Base-by-base conservation (phyloP, 1,140 invertebrate genomes). In the Nymphalis io region DNA sequence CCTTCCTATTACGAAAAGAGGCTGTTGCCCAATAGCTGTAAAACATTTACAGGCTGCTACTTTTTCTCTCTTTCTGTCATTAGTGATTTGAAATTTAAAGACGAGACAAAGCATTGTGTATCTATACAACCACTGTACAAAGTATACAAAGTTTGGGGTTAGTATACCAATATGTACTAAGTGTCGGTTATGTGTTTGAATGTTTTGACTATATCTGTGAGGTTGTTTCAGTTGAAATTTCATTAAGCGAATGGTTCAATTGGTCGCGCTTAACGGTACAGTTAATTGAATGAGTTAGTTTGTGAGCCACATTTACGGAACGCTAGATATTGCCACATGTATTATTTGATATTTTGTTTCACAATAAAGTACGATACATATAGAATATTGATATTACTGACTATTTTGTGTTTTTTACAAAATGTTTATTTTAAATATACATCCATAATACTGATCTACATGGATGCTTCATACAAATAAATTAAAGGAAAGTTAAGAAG, bases 231-330 rank as follows among this genome's bases (percentile, higher is more conserved):
- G 77, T 78, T 63, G 73, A 81, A 86, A 84, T 84, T 83, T 85
- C 73, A 87, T 84, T 84, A 83, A 75, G 72, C 60, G 72, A 84
- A 82, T 85, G 80, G 77, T 76, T 81, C 74, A 74, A 84, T 82
- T 75, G 80, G 74, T 79, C 70, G 78, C 51, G 72, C 72, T 53
- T 71, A 72, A 69, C 76, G 69, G 66, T 68, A 74, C 77, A 78
- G 78, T 83, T 86, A 86, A 87, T 86, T 86, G 81, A 82, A 85
- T 85, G 75, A 81, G 75, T 77, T 82, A 82, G 82, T 85, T 83
- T 79, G 76, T 79, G 75, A 74, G 66, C 79, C 78, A 72, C 74
- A 81, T 81, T 80, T 70, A 75, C 80, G 73, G 68, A 78, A 82
- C 78, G 75, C 74, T 67, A 60, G 63, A 60, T 68, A 66, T 64